These are phyloP conservation scores for Carollia perspicillata DNA, from an alignment of 2,113 vertebrate genomes.

Conservation along the genomic window DNA sequence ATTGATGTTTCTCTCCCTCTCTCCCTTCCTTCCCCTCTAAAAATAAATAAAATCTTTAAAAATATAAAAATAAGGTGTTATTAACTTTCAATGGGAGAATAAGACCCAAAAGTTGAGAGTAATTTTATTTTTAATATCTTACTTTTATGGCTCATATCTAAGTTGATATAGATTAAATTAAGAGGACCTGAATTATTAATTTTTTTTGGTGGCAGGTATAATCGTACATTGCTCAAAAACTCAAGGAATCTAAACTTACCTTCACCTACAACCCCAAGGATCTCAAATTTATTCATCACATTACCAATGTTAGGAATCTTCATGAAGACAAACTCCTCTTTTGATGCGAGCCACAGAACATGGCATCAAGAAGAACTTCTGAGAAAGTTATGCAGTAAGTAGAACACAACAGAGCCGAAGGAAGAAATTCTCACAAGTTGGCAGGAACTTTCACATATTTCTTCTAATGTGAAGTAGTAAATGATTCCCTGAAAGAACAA, in stretches of 20 bases:
- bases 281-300: slow-evolving; percentile 99
- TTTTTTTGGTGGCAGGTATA: neutral
- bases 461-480: slow-evolving; percentile 60
- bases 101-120: neutral
- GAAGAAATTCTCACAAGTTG: slow-evolving; percentile 52
- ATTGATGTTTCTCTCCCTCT: too few relatives aligned
- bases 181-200: neutral
- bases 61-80: too few relatives aligned
- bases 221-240: slow-evolving; percentile 26
- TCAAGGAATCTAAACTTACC: slow-evolving; percentile 85
- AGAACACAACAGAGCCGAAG: neutral
- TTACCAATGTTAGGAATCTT: slow-evolving; percentile 98
- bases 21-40: too few relatives aligned
- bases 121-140: slow-evolving; percentile 25
- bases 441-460: slow-evolving; percentile 57
- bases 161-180: slow-evolving; percentile 36
- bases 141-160: neutral
- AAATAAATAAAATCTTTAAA: too few relatives aligned
- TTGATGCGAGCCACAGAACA: slow-evolving; percentile 84
- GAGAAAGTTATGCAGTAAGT: slow-evolving; percentile 52
- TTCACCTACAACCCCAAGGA: slow-evolving; percentile 99
- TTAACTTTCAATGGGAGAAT: neutral
- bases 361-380: slow-evolving; percentile 72
- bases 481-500: slow-evolving; percentile 69
- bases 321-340: slow-evolving; percentile 94